These are phyloP conservation scores for Acanthurus leucopareius DNA, from an alignment of 2,797 vertebrate species.

Conservation along the genomic window DNA sequence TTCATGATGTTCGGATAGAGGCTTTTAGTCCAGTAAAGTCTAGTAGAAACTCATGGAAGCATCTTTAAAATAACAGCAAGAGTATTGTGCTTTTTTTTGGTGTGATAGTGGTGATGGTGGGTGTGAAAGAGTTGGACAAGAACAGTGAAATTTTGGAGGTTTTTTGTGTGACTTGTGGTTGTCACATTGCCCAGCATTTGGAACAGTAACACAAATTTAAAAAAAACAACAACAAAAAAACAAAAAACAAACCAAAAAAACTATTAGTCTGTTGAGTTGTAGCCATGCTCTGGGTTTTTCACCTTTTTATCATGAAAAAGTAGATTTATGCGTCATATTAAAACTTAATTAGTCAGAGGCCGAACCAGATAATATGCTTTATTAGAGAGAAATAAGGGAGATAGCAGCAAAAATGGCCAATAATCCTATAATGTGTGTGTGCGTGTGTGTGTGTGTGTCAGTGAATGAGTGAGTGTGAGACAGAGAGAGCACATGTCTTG, in stretches of 20 bases:
- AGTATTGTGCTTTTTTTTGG: constrained; percentile 1
- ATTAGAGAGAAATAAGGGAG: constrained; percentile 26
- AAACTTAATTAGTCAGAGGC: constrained; percentile 2
- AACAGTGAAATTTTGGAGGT: constrained; percentile 13
- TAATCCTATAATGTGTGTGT: constrained; percentile 25
- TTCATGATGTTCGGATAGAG: constrained; percentile 55
- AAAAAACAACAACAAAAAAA: constrained; percentile 3
- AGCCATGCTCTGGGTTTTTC: constrained; percentile 8
- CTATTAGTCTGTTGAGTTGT: constrained; percentile 22
- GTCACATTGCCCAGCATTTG: constrained; percentile 30
- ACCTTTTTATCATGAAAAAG: constrained; percentile 16
- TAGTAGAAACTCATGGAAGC: constrained; percentile 23
- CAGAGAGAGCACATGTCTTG: constrained; percentile 71
- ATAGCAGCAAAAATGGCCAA: constrained; percentile 36
- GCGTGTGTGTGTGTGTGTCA: constrained; percentile 20
- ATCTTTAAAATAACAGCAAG: constrained; percentile 22
- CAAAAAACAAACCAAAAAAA: constrained; percentile 1
- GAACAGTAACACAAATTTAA: constrained; percentile 6
- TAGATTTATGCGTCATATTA: background rate
- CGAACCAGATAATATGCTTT: constrained; percentile 1
- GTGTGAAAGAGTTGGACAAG: constrained; percentile 44
- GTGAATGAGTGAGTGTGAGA: background rate
- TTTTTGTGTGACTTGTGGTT: constrained; percentile 13
- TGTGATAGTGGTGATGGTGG: constrained; percentile 19
- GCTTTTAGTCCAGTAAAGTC: constrained; percentile 42